Base-by-base conservation (phyloP, 1,140 invertebrate species). In the Pachyrhynchus sulphureomaculatus region DNA sequence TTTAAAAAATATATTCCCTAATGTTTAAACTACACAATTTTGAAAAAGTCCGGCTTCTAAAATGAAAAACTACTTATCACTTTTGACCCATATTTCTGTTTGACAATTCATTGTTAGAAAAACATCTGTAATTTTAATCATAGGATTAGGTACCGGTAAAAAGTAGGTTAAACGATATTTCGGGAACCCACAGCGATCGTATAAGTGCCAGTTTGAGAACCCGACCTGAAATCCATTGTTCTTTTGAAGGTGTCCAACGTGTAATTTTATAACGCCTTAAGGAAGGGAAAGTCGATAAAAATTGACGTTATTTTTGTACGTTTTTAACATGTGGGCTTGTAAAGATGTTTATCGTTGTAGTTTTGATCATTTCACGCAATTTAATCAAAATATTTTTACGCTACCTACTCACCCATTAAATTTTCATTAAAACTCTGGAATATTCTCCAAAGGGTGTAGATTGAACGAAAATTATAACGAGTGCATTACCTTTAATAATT, bases 131-230 rank as follows among this genome's bases (percentile, higher is more conserved):
- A 36, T 37, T 52, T 52, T 52, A 52, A 52, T 21, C 48, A 1
- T 52, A 33, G 36, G 33, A 52, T 52, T 52, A 52, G 18, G 33
- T 37, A 13, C 48, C 33, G 33, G 48, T 52, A 52, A 52, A n/a
- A 52, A 52, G 48, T 52, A 52, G 48, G 48, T 52, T 32, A 52
- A 52, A 23, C 48, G 33, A 52, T 52, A 52, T 52, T 52, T 48
- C 37, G 33, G 48, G 48, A 52, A 36, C 48, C 48, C 48, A 33
- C 48, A 52, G 48, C 48, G 48, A 13, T 52, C 48, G 15, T 18
- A 37, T 52, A 52, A 52, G 48, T 52, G 34, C 48, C 26, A 37
- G 48, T 52, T 52, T 52, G 48, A 33, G 32, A 17, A 37, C 32
- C 48, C 20, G 32, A 24, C 34, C 48, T 36, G 32, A 52, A 17